Base-by-base conservation (phyloP, 2,888 invertebrate genomes). In the Magallana nippona region DNA sequence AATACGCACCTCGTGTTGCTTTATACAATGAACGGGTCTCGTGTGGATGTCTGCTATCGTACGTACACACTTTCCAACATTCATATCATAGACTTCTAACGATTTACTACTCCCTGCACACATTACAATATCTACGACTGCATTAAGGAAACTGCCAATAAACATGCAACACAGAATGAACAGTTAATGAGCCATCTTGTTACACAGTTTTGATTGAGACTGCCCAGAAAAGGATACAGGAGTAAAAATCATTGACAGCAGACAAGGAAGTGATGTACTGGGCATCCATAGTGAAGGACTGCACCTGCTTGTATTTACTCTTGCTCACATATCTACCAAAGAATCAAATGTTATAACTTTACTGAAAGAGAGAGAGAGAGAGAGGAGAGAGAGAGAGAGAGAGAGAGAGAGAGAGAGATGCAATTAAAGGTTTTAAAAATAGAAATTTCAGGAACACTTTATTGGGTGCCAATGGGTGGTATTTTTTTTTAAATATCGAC, bases 61-160 rank as follows among this genome's bases (percentile, higher is more conserved):
- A 27, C 90, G 85, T 8, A 92, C 90, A 63, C 87, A 89, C 78
- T 90, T 86, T 15, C 92, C 92, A 57, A 89, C 91, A 86, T 94
- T 94, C 90, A 94, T 86, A 83, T 94, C 94, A 89, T 91, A 92
- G 10, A 94, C 90, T 56, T 92, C 92, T 11, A 94, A 80, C 57
- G 90, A 89, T 62, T 92, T 92, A 86, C 94, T 92, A 32, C 93
- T 93, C 3, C 94, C 92, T 27, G 92, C 92, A 89, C 93, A 92
- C 22, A 94, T 71, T 0, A 92, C 93, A 32, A 94, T 88, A 90
- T 94, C 94, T 94, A 60, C 2, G 44, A 5, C 17, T 55, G 44
- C 10, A 55, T 55, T 55, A n/a, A 78, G n/a, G 78, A 55, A 78
- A 22, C 2, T 78, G 55, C 55, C 1, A 78, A 19, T 13, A 1